These are phyloP conservation scores for Drosophila santomea DNA, from an alignment of 1,140 invertebrate genomes.

Conservation along the genomic window DNA sequence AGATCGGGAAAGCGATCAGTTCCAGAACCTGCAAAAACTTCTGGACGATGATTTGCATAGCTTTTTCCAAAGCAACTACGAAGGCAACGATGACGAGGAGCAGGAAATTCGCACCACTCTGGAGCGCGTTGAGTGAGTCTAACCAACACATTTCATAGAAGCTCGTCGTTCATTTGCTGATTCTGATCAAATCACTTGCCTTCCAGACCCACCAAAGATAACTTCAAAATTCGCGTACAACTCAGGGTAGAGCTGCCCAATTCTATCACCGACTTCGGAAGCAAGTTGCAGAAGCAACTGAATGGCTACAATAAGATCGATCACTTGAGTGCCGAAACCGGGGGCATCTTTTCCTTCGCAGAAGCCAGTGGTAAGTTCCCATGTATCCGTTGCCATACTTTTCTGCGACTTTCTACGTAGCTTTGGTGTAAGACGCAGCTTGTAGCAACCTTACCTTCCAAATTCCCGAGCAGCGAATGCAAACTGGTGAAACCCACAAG, in stretches of 20 bases:
- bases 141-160: background rate
- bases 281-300: constrained; percentile 50
- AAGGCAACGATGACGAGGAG: constrained; percentile 59
- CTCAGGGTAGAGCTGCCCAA: constrained; percentile 64
- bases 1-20: constrained; percentile 34
- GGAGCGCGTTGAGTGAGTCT: constrained; percentile 33
- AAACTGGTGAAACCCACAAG: background rate
- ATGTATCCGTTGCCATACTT: constrained; percentile 8
- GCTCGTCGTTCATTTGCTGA: background rate
- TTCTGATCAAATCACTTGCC: background rate
- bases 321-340: constrained; percentile 47
- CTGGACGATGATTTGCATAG: constrained; percentile 40
- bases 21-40: constrained; percentile 36
- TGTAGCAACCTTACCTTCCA: background rate
- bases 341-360: constrained; percentile 48
- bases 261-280: constrained; percentile 45
- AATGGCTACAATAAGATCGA: constrained; percentile 35
- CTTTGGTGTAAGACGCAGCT: constrained; percentile 30
- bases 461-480: background rate
- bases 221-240: constrained; percentile 52
- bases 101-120: constrained; percentile 40
- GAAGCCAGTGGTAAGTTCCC: constrained; percentile 65
- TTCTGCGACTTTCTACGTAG: constrained; percentile 3
- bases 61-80: constrained; percentile 44
- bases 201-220: constrained; percentile 57